Evolutionary conservation across 2,888 invertebrate species (phyloP).

Genomic region (Zaprionus bogoriensis): DNA sequence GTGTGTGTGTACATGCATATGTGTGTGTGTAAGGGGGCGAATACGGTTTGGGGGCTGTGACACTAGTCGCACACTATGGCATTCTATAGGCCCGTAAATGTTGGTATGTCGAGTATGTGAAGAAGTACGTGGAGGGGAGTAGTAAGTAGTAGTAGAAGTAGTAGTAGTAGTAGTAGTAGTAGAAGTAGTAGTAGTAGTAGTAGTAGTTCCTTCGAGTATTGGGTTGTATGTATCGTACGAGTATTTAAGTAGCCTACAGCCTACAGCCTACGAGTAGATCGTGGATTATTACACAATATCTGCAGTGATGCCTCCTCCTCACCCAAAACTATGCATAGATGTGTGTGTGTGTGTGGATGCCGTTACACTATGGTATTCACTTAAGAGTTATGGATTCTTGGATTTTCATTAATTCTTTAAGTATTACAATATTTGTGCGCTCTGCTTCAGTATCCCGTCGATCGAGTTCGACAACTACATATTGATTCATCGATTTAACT

Average conservation of each 20-base stretch:
- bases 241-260: slow-evolving; percentile 1
- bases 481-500: slow-evolving; percentile 45
- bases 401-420: slow-evolving; percentile 33
- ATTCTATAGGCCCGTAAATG: not conserved
- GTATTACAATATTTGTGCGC: slow-evolving; percentile 65
- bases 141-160: no score
- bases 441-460: slow-evolving; percentile 48
- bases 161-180: no score
- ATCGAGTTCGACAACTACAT: slow-evolving; percentile 37
- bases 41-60: not conserved
- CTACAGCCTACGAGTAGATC: not conserved
- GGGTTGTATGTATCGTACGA: not conserved
- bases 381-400: slow-evolving; percentile 62
- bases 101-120: not conserved
- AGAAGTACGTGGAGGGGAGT: not conserved
- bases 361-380: slow-evolving; percentile 24
- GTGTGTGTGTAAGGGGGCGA: not conserved
- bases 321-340: slow-evolving; percentile 26
- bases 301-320: not conserved
- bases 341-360: slow-evolving; percentile 19
- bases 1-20: not conserved
- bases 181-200: not conserved
- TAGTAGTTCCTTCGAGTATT: not conserved
- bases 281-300: not conserved
- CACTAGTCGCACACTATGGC: not conserved